phyloP scores from a whole-genome alignment of 2,113 vertebrate species.

The Paracanthobrama guichenoti region DNA sequence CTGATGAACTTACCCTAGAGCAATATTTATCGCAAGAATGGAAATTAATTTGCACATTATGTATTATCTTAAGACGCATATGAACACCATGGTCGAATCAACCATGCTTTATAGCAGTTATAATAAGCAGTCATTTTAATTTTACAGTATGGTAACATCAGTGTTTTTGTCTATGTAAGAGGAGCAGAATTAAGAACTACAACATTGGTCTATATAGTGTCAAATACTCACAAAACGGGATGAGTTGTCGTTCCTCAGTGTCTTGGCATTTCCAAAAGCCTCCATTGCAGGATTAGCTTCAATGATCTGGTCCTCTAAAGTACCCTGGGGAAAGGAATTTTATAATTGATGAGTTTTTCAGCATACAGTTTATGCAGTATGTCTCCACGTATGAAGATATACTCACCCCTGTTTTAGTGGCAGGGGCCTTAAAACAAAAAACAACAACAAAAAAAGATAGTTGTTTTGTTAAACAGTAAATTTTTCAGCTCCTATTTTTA shows the following conservation, averaged over 20 bases:
- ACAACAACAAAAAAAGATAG: slow-evolving; percentile 51
- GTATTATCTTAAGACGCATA: neutral
- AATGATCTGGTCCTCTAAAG: slow-evolving; percentile 94
- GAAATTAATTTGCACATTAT: neutral
- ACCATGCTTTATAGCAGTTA: too few species aligned
- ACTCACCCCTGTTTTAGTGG: slow-evolving; percentile 92
- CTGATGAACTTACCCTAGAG: slow-evolving; percentile 92
- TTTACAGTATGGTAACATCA: neutral
- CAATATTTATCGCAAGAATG: neutral
- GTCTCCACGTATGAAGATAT: neutral
- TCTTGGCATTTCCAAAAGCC: slow-evolving; percentile 94
- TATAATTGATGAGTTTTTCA: neutral
- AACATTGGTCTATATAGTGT: neutral
- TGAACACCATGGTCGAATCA: neutral
- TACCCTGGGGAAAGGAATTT: slow-evolving; percentile 75
- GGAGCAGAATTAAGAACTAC: neutral
- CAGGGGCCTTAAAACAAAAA: slow-evolving; percentile 75
- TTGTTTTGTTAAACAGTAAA: slow-evolving; percentile 36
- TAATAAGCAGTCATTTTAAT: neutral
- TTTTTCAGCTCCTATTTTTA: neutral
- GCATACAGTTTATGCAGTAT: neutral
- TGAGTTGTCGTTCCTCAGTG: slow-evolving; percentile 92
- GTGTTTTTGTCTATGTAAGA: neutral
- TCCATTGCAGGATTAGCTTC: slow-evolving; percentile 97
- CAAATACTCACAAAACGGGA: slow-evolving; percentile 88